These are phyloP conservation scores for Rhopalosiphum maidis DNA, from an alignment of 1,140 invertebrate species.

Conservation along the genomic window DNA sequence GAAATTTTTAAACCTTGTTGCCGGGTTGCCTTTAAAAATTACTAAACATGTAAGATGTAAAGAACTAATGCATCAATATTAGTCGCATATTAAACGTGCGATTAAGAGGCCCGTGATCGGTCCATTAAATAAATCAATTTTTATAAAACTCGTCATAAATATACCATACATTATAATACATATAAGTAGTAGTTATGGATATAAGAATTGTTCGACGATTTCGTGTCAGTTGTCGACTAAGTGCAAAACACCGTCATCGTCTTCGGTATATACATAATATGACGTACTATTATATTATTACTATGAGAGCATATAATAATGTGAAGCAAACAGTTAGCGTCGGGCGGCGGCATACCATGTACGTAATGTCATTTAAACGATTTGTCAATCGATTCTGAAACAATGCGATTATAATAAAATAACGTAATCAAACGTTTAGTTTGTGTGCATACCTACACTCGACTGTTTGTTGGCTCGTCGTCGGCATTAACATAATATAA, in stretches of 20 bases:
- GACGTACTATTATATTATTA: too few species aligned
- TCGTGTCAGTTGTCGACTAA: too few species aligned
- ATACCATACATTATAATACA: neutral
- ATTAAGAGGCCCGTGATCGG: too few species aligned
- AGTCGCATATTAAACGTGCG: too few species aligned
- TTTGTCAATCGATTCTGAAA: slow-evolving; percentile 23
- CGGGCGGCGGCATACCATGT: neutral
- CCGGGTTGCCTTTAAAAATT: neutral
- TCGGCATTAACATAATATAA: neutral
- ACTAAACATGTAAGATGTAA: too few species aligned
- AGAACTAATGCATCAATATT: too few species aligned
- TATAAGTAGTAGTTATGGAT: neutral
- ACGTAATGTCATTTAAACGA: neutral
- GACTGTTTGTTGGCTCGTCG: neutral
- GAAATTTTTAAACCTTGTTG: neutral
- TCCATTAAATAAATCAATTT: slow-evolving; percentile 1
- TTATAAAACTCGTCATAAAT: neutral
- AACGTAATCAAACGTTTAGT: neutral
- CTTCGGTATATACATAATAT: neutral
- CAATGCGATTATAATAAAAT: neutral
- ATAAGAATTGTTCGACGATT: neutral
- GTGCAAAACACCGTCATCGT: neutral
- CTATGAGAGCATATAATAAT: neutral
- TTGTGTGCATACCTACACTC: neutral
- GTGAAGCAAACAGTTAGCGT: neutral